Base-by-base conservation (phyloP, 2,888 invertebrate genomes). In the Lathronympha strigana region DNA sequence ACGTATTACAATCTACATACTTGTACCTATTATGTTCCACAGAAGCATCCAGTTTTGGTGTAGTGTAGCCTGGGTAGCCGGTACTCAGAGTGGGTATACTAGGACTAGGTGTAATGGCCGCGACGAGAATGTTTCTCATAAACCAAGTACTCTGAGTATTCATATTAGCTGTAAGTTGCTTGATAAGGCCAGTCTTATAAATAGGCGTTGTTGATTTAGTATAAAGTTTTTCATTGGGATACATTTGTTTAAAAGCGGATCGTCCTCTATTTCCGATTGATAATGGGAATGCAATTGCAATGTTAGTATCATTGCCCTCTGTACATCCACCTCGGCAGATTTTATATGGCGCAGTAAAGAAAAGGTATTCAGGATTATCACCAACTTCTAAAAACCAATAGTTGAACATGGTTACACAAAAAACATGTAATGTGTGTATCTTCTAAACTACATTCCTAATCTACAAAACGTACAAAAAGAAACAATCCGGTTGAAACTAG, bases 271-370 rank as follows among this genome's bases (percentile, higher is more conserved):
- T 73, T 8, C 87, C 88, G 13, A 88, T 45, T 49, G 76, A 83
- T 1, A 90, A 63, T 4, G 90, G 90, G 64, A 90, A 90, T 8
- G 70, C 69, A 69, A 90, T 72, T 2, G 67, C 68, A 8, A 83
- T 76, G 50, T 85, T 83, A n/a, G 21, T 45, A 19, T 57, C 43
- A 6, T 68, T 68, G 0, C 36, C 67, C 4, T 62, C 62, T 33
- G 76, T 73, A 66, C 81, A 83, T 25, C 77, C 81, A 15, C 83
- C 83, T 11, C 82, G 76, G 69, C 85, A 86, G 11, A 90, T 69
- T 74, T 75, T 86, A 70, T 81, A 88, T 11, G 90, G 89, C 21
- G 89, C 89, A 54, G 89, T 90, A 68, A 90, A 90, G 66, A 82
- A 66, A 67, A 89, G 75, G 40, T 77, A 71, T 54, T 72, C 78